These are phyloP conservation scores for Drosophila conformis DNA, from an alignment of 2,888 invertebrate genomes.

Conservation along the genomic window DNA sequence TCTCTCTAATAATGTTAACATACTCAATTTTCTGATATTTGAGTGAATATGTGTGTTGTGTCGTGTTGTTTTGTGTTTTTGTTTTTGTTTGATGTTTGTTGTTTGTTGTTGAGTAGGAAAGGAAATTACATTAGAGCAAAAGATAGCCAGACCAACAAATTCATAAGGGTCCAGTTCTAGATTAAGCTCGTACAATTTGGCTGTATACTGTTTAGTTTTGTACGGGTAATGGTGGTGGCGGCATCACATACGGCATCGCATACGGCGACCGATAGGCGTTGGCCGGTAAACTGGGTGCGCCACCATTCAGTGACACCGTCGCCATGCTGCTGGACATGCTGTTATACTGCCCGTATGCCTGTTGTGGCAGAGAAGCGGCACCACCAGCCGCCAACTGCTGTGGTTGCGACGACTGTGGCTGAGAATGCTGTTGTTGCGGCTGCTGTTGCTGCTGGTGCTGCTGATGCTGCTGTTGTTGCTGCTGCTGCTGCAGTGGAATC, in stretches of 20 bases:
- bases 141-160: constrained; percentile 44
- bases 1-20: constrained; percentile 28
- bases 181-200: constrained; percentile 61
- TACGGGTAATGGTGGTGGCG: constrained; percentile 85
- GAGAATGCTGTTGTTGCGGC: constrained; percentile 44
- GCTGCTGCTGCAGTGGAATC: constrained; percentile 60
- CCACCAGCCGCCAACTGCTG: constrained; percentile 50
- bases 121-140: constrained; percentile 70
- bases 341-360: constrained; percentile 64
- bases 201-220: constrained; percentile 79
- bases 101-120: constrained; percentile 36
- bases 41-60: constrained; percentile 17
- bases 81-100: constrained; percentile 13
- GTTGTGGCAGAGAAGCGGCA: constrained; percentile 42
- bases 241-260: constrained; percentile 82
- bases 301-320: constrained; percentile 63
- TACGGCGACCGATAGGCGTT: constrained; percentile 75
- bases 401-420: constrained; percentile 36
- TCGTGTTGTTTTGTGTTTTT: constrained; percentile 29
- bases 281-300: constrained; percentile 55
- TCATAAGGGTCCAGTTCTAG: constrained; percentile 46
- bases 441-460: constrained; percentile 55
- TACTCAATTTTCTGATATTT: constrained; percentile 31
- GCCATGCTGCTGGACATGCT: constrained; percentile 71
- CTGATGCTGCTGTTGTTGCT: constrained; percentile 47